Evolutionary conservation across 2,113 vertebrate species (phyloP).

Genomic region (Gobius niger): DNA sequence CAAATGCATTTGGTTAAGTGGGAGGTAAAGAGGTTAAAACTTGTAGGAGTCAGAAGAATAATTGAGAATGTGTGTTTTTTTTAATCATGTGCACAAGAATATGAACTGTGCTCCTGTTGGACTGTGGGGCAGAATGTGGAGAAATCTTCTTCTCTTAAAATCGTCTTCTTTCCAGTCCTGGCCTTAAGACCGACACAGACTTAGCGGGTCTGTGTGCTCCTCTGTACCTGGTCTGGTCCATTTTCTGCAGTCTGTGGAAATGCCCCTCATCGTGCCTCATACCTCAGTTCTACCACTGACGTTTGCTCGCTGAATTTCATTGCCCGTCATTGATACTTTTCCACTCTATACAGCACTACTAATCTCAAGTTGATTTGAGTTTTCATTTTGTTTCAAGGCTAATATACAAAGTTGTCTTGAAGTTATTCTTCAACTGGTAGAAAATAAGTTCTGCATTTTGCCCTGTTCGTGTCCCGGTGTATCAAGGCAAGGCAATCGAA

Average conservation of each 20-base stretch:
- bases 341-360: too few relatives aligned
- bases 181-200: slow-evolving; percentile 10
- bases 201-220: background rate
- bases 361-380: too few relatives aligned
- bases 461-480: too few relatives aligned
- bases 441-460: too few relatives aligned
- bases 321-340: background rate
- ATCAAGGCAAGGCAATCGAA: too few relatives aligned
- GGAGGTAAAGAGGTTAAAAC: background rate
- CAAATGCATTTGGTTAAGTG: too few relatives aligned
- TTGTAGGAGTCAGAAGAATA: slow-evolving; percentile 1
- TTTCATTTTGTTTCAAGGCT: too few relatives aligned
- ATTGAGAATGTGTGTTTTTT: slow-evolving; percentile 1
- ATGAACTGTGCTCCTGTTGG: slow-evolving; percentile 8
- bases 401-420: too few relatives aligned
- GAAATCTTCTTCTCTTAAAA: too few relatives aligned
- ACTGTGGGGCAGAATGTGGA: background rate
- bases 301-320: slow-evolving; percentile 20
- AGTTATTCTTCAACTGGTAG: too few relatives aligned
- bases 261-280: slow-evolving; percentile 18
- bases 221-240: slow-evolving; percentile 24
- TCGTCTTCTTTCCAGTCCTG: slow-evolving; percentile 4
- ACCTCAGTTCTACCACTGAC: slow-evolving; percentile 11
- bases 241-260: slow-evolving; percentile 22
- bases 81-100: background rate